Percentiles rank a stretch among this genome's conserved stretches.
phyloP scores from a whole-genome alignment of 2,113 vertebrate species.

The Hipposideros armiger region DNA sequence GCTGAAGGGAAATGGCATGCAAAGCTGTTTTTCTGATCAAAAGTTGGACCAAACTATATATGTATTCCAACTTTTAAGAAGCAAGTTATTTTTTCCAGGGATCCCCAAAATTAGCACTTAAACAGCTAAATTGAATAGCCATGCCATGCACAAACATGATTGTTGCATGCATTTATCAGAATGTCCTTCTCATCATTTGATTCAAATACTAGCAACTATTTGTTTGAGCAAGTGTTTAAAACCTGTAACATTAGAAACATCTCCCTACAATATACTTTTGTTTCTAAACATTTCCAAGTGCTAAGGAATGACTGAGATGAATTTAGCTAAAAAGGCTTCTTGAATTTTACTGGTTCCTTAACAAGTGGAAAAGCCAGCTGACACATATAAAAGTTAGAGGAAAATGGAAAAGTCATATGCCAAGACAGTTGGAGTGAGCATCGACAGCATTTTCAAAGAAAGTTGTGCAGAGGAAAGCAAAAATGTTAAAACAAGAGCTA shows the following conservation, averaged over 20 bases:
- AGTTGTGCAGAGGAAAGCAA: neutral
- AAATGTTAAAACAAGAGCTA: conserved; percentile 2
- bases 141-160: neutral
- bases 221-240: neutral
- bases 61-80: neutral
- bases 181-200: neutral
- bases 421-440: conserved; percentile 19
- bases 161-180: neutral
- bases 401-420: conserved; percentile 54
- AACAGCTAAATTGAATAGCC: neutral
- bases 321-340: conserved; percentile 14
- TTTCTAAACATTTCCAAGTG: neutral
- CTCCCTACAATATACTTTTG: conserved; percentile 33
- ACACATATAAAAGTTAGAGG: conserved; percentile 18
- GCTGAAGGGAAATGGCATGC: neutral
- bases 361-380: conserved; percentile 26
- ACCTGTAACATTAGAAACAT: conserved; percentile 27
- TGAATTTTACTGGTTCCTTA: conserved; percentile 42
- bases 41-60: neutral
- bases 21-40: neutral
- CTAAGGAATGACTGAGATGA: conserved; percentile 10
- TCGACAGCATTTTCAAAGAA: neutral
- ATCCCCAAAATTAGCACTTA: neutral
- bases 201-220: neutral
- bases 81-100: neutral